Percentiles rank a stretch among this genome's conserved stretches.
Conservation (phyloP, 2,113 vertebrate genomes). For the Platysteira castanea region DNA sequence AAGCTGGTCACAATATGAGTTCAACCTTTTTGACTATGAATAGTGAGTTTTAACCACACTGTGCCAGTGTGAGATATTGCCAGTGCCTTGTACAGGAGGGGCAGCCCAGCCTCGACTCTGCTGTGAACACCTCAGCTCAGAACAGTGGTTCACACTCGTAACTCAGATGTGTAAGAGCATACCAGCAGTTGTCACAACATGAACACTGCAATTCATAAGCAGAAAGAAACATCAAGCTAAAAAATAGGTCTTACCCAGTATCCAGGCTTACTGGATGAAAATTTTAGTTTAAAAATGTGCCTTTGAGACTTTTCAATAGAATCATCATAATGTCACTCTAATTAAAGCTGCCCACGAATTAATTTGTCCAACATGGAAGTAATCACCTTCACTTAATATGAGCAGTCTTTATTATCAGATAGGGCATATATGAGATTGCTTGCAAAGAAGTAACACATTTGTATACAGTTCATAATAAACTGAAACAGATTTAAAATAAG, state of each 20-base stretch:
- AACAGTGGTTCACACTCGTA: neutral
- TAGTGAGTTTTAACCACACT: neutral
- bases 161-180: neutral
- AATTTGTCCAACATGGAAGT: neutral
- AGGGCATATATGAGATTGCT: neutral
- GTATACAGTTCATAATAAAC: neutral
- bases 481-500: neutral
- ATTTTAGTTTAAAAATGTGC: neutral
- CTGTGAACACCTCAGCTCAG: neutral
- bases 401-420: neutral
- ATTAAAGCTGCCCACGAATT: neutral
- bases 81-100: neutral
- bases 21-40: neutral
- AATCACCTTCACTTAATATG: neutral
- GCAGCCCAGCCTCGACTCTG: neutral
- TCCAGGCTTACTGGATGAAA: neutral
- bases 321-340: neutral
- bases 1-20: neutral
- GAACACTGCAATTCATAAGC: neutral
- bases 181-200: neutral
- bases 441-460: neutral
- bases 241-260: neutral
- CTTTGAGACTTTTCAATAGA: neutral
- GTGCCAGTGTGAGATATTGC: neutral
- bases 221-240: neutral